A percentile compares a stretch with the other conserved stretches of the same genome.
Conservation (phyloP, 2,797 vertebrate species). For the Acrocephalus scirpaceus region DNA sequence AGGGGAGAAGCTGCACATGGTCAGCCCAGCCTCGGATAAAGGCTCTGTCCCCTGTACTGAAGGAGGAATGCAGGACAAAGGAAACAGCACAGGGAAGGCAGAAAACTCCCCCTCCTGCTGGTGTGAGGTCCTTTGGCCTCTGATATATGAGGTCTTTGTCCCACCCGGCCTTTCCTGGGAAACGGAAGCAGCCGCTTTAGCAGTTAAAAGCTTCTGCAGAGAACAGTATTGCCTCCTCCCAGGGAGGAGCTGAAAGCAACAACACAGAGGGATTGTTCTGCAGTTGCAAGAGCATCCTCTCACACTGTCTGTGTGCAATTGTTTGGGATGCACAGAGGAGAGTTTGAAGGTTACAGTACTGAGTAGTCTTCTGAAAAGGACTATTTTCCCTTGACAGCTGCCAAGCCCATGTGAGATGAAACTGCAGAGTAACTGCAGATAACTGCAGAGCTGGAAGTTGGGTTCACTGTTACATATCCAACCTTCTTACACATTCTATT, state of each 20-base stretch:
- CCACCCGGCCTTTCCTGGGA: not conserved
- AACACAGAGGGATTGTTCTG: constrained; percentile 19
- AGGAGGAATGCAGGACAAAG: constrained; percentile 48
- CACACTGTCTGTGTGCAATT: not conserved
- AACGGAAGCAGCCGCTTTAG: not conserved
- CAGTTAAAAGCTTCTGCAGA: constrained; percentile 27
- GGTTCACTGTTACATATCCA: not conserved
- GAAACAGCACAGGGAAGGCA: not conserved
- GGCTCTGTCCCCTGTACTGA: constrained; percentile 7
- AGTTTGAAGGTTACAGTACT: not conserved
- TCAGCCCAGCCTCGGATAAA: not conserved
- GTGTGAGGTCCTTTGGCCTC: constrained; percentile 25
- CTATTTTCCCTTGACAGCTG: not conserved
- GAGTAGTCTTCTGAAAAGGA: not conserved
- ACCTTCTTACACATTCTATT: not conserved
- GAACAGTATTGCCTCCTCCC: not conserved
- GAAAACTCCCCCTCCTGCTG: constrained; percentile 46
- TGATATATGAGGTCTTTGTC: constrained; percentile 33
- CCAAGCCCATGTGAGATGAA: not conserved
- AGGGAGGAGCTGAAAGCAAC: constrained; percentile 33
- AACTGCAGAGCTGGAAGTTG: constrained; percentile 10
- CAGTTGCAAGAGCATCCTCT: not conserved
- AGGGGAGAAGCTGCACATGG: not conserved
- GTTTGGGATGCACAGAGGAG: constrained; percentile 30
- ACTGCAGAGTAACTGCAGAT: not conserved